Percentiles rank a stretch among this genome's conserved stretches.
These are phyloP conservation scores for Pseudochirops cupreus DNA, from an alignment of 2,797 vertebrate genomes.

Conservation along the genomic window DNA sequence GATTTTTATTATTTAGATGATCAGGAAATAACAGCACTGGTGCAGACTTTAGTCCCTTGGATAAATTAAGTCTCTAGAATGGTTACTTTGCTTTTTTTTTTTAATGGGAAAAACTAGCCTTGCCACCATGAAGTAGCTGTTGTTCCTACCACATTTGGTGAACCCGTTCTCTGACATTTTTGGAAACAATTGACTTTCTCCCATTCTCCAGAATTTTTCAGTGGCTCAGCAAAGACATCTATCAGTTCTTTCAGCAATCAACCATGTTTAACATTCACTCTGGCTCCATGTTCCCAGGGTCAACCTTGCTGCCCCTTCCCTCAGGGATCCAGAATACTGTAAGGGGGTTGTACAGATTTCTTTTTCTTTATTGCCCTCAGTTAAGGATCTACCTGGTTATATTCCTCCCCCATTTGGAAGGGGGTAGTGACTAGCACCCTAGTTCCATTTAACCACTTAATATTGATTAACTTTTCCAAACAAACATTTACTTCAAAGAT, in stretches of 20 bases:
- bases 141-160: not conserved
- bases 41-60: not conserved
- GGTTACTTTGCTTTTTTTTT: not conserved
- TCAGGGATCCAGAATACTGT: not conserved
- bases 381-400: not conserved
- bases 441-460: not conserved
- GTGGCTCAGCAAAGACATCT: not conserved
- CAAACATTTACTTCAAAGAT: not conserved
- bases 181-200: not conserved
- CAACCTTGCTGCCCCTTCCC: not conserved
- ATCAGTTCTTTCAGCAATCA: not conserved
- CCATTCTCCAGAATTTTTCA: not conserved
- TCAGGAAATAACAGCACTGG: not conserved
- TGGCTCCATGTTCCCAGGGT: not conserved
- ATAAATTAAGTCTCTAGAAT: not conserved
- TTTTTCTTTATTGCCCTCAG: too few relatives aligned
- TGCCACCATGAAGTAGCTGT: not conserved
- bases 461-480: not conserved
- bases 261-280: not conserved
- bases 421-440: not conserved
- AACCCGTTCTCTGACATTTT: not conserved
- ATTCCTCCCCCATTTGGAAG: not conserved
- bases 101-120: not conserved
- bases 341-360: not conserved
- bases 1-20: not conserved